Conservation (phyloP, 2,888 invertebrate genomes). For the Clistopyga incitator region DNA sequence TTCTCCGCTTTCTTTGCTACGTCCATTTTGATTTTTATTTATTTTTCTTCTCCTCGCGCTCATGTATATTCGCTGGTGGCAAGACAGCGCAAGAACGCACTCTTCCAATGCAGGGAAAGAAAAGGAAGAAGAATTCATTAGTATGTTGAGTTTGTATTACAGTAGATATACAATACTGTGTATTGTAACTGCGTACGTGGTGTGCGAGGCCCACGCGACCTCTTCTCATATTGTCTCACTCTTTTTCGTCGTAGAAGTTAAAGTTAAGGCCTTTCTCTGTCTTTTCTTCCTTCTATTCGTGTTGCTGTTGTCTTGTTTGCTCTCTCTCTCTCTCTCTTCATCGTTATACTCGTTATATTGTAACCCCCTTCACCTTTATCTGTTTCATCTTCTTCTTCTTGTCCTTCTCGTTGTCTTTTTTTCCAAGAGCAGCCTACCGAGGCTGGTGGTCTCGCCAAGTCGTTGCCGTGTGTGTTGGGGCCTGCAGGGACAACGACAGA, state of each 20-base stretch:
- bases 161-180: constrained; percentile 25
- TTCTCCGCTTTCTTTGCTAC: background rate
- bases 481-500: constrained; percentile 32
- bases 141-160: constrained; percentile 71
- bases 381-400: constrained; percentile 27
- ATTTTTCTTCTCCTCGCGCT: background rate
- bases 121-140: constrained; percentile 71
- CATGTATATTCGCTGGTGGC: constrained; percentile 20
- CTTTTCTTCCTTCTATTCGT: constrained; percentile 28
- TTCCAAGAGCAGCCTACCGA: constrained; percentile 28
- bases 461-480: constrained; percentile 7
- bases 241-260: constrained; percentile 19
- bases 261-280: constrained; percentile 5
- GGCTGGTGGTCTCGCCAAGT: constrained; percentile 31
- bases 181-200: constrained; percentile 61
- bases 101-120: constrained; percentile 44
- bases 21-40: background rate
- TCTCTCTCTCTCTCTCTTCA: constrained; percentile 12
- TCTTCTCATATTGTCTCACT: constrained; percentile 67
- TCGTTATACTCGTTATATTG: constrained; percentile 34
- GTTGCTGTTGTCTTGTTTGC: constrained; percentile 27
- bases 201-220: constrained; percentile 75
- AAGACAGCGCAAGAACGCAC: constrained; percentile 38
- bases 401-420: constrained; percentile 28
- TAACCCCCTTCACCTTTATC: constrained; percentile 38